Evolutionary conservation across 2,888 invertebrate species (phyloP).

Genomic region (Pristionchus fissidentatus): DNA sequence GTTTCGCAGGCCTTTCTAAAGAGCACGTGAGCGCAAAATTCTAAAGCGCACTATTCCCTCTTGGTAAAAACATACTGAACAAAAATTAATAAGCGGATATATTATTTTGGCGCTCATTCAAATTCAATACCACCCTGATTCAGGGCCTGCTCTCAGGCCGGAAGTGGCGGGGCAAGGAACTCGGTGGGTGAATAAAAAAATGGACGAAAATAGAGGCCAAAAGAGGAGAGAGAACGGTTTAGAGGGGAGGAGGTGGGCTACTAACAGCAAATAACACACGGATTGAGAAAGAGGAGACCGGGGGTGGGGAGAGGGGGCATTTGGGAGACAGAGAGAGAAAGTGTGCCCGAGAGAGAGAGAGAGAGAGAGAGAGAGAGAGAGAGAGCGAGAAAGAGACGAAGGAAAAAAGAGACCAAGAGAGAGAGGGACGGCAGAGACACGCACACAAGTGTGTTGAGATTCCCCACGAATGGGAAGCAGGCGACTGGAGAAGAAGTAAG

Average conservation of each 20-base stretch:
- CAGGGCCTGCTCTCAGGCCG: too few species aligned
- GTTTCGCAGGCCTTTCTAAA: too few species aligned
- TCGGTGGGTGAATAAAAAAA: background rate
- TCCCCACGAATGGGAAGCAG: background rate
- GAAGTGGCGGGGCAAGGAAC: too few species aligned
- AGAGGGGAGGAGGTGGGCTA: background rate
- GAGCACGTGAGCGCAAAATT: too few species aligned
- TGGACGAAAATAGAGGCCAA: background rate
- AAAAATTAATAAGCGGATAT: too few species aligned
- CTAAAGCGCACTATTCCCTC: too few species aligned
- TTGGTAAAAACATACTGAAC: too few species aligned
- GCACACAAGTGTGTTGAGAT: background rate
- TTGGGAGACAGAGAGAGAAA: conserved; percentile 1
- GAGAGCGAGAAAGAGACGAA: background rate
- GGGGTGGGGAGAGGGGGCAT: background rate
- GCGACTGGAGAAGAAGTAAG: background rate
- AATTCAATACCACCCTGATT: too few species aligned
- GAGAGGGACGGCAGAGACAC: background rate
- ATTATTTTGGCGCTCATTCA: too few species aligned
- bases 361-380: conserved; percentile 27
- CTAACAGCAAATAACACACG: too few species aligned
- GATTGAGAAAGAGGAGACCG: too few species aligned
- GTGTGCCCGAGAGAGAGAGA: conserved; percentile 21
- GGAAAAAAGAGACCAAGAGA: background rate
- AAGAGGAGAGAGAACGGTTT: background rate